These are phyloP conservation scores for Streptopelia turtur DNA, from an alignment of 2,797 vertebrate species.

Conservation along the genomic window DNA sequence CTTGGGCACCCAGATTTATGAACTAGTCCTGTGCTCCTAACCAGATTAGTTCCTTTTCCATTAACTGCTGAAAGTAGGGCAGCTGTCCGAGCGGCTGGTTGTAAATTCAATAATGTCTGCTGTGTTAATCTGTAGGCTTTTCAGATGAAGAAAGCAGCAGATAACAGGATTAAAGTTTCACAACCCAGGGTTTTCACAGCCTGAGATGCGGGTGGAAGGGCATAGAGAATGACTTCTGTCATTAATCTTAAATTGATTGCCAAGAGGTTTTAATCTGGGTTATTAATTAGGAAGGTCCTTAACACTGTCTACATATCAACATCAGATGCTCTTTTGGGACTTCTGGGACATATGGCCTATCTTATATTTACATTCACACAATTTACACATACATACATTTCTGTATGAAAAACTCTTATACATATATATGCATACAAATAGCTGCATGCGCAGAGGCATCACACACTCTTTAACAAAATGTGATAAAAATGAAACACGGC, in stretches of 20 bases:
- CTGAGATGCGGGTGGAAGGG: conserved; percentile 49
- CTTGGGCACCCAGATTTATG: conserved; percentile 78
- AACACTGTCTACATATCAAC: conserved; percentile 67
- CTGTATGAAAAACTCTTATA: neutral
- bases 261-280: conserved; percentile 79
- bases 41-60: conserved; percentile 87
- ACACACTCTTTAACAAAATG: neutral
- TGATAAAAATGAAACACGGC: neutral
- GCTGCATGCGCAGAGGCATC: neutral
- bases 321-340: conserved; percentile 75
- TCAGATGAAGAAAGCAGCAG: conserved; percentile 79
- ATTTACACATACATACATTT: conserved; percentile 35
- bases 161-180: conserved; percentile 88
- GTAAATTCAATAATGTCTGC: conserved; percentile 87
- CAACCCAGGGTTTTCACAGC: conserved; percentile 73
- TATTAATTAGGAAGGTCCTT: conserved; percentile 79
- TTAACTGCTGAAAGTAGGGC: conserved; percentile 87
- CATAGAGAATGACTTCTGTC: conserved; percentile 75
- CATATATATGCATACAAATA: neutral
- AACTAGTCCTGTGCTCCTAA: conserved; percentile 83
- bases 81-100: conserved; percentile 90
- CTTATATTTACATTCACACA: conserved; percentile 62
- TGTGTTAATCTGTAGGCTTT: conserved; percentile 82
- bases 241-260: conserved; percentile 84
- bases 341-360: conserved; percentile 64